Evolutionary conservation across 2,888 invertebrate species (phyloP), one percentile per base, ranked within the genome.

Genomic region (Brassicogethes aeneus): DNA sequence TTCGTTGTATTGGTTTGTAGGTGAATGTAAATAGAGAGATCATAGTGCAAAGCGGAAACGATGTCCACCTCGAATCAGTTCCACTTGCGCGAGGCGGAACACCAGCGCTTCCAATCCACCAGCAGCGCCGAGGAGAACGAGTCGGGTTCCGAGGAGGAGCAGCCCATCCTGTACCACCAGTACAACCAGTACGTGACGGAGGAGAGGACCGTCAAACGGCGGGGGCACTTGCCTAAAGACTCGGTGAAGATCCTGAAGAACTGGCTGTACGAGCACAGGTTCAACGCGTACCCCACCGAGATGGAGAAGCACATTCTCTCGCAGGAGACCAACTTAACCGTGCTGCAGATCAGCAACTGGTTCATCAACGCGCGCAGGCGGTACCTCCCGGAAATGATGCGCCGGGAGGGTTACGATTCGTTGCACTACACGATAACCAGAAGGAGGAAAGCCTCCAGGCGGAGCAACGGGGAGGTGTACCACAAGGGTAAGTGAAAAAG

Each of bases 291-390:
- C 51, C 68, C 68, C 0, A 67, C 66, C 2, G 68, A 68, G 56
- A 59, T 65, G n/a, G 68, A 68, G 42, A 68, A 68, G 42, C 61
- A 66, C 41, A 59, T 63, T 7, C 49, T 68, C 5, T 66, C 68
- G 2, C 65, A 66, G 51, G 66, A 66, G 41, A 67, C 68, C 1
- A 62, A 64, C 43, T 49, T 68, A 17, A 68, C 68, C 2, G 66
- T 67, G 30, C 50, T 68, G 8, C 68, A 68, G 51, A 67, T 68
- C 23, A 66, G 66, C 48, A 68, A 68, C 49, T 68, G 68, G 68
- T 68, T 68, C 50, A 68, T 68, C 33, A 68, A 68, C 50, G 65
- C 65, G 1, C 47, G 65, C 13, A 50, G 68, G 41, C 46, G 66
- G 39, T 67, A 67, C 47, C 47, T 68, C 40, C 68, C 67, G 2